Base-by-base conservation (phyloP, 2,113 vertebrate genomes). In the Atherinomorus stipes region DNA sequence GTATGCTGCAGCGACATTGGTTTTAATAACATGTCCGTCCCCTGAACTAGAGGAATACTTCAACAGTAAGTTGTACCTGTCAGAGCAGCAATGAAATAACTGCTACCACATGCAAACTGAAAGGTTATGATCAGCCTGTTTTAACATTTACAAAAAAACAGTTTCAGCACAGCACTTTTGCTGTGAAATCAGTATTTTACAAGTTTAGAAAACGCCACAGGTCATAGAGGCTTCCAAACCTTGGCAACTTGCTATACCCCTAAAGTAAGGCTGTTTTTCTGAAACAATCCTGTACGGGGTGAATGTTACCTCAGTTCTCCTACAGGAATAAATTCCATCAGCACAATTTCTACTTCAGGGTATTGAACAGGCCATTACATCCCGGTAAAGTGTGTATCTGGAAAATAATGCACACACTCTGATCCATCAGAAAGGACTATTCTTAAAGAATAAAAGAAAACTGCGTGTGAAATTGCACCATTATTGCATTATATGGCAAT, bases 381-480 rank as follows among this genome's bases (percentile, higher is more conserved):
- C 13, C 28, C 49, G 1, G 9, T n/a, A 15, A 28, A 25, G 23
- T 15, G 37, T 21, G 45, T 61, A 38, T 52, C 21, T 38, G 11
- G 44, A n/a, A 59, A 64, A 69, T 34, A 64, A 58, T 12, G 22
- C 23, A 49, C 59, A 31, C 37, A 31, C 23, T 64, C 66, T 44
- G 50, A 42, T 56, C 62, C 52, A 38, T 40, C 66, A 0, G 50
- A 64, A 40, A 64, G 31, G 2, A 64, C 45, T 52, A 22, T 42
- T 63, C 34, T 59, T 68, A 31, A 59, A 74, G 16, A 56, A 7
- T 56, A 63, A 22, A 44, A 45, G 57, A 40, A 56, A 78, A 61
- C 37, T 37, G 23, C 7, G 54, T 80, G 68, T 80, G 74, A 84
- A 83, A 81, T 51, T 74, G 64, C 23, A 58, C 72, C 63, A 73